Evolutionary conservation across 2,888 invertebrate species (phyloP), one percentile per base, ranked within the genome.

Genomic region (Pristionchus exspectatus): DNA sequence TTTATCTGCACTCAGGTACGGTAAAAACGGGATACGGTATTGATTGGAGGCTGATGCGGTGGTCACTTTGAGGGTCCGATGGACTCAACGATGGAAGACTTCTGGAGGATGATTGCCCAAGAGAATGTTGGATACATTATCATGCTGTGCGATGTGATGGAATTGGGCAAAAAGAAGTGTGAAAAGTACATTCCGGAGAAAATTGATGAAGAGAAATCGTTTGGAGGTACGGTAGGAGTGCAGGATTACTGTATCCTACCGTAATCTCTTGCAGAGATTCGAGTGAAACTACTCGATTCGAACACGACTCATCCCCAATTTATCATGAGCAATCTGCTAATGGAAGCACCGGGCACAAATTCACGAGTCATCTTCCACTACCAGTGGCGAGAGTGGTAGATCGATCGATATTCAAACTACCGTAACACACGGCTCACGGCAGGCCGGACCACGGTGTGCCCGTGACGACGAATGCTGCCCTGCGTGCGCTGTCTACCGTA

Each of bases 381-480:
- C 74, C 90, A 90, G 27, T 90, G 90, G 90, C 87, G 63, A 27
- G 86, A 59, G 4, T 90, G 90, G 90, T 88, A 77, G 44, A 59
- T 66, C 50, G 72, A 63, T 87, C 50, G 21, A 44, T 66, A 50
- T 30, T 72, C 24, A 1, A 21, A 30, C 12, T 72, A 72, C 72
- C 9, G 87, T 87, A 74, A 7, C 33, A 72, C n/a, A n/a, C n/a
- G n/a, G n/a, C 50, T 18, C 27, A 12, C 21, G 86, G 50, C 44
- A 90, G 90, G 90, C 91, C 91, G 16, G 91, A 91, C 66, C 87
- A 87, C 54, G 90, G 90, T n/a, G 89, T 90, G n/a, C 91, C 90
- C 33, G 87, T 90, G 56, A 87, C 89, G 81, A 33, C 87, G 56
- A 72, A 72, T 69, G 90, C 90, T 4, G 84, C 87, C 5, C 90